Evolutionary conservation across 2,797 vertebrate genomes (phyloP).

Genomic region (Borostomias antarcticus): DNA sequence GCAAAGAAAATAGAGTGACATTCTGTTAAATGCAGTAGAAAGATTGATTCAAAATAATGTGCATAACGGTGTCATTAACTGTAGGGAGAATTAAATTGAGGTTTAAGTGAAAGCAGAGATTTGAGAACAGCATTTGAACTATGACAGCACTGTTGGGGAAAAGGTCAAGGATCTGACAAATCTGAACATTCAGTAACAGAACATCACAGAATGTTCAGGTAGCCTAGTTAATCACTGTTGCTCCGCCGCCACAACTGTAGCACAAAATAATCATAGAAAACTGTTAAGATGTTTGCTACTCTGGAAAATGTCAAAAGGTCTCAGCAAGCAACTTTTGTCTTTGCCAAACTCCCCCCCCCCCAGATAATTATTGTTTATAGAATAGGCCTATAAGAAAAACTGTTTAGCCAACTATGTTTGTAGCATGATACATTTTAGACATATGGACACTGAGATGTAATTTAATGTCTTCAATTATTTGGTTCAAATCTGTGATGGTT

Average conservation of each 20-base stretch:
- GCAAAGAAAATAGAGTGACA: neutral
- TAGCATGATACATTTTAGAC: neutral
- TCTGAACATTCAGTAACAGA: neutral
- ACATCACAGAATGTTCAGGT: neutral
- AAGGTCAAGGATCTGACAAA: neutral
- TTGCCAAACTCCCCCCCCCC: too few relatives aligned
- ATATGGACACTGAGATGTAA: neutral
- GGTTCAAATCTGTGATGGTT: too few relatives aligned
- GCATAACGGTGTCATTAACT: neutral
- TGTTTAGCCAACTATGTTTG: too few relatives aligned
- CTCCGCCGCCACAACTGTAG: neutral
- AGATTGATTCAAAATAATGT: too few relatives aligned
- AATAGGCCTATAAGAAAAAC: neutral
- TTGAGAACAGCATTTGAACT: neutral
- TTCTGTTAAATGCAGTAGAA: too few relatives aligned
- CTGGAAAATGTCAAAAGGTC: neutral
- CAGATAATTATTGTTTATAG: too few relatives aligned
- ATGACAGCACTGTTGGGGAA: neutral
- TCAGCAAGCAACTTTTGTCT: neutral
- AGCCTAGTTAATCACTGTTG: neutral
- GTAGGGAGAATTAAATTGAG: neutral
- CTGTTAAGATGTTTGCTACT: neutral
- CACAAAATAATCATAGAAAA: neutral
- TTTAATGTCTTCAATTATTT: neutral
- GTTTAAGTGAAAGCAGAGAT: neutral